Conservation (phyloP, 1,140 invertebrate species). For the Drosophila ironensis region DNA sequence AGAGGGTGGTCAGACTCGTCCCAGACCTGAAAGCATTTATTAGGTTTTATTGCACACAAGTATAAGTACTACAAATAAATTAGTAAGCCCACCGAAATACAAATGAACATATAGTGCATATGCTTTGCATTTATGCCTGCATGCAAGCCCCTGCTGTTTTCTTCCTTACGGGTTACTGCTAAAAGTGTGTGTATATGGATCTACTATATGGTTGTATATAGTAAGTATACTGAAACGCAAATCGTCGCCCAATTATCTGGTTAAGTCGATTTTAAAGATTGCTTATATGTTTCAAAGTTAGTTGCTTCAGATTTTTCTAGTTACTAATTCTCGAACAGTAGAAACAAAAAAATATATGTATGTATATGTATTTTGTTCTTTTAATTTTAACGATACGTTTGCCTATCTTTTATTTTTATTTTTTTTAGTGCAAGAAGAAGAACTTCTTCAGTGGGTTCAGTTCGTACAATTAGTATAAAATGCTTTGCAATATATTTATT, state of each 20-base stretch:
- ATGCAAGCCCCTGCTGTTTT: conserved; percentile 40
- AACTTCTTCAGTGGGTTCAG: conserved; percentile 78
- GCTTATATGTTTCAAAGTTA: conserved; percentile 77
- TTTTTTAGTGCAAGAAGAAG: conserved; percentile 74
- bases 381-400: conserved; percentile 18
- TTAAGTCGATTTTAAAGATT: conserved; percentile 75
- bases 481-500: conserved; percentile 65
- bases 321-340: conserved; percentile 51
- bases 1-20: conserved; percentile 4
- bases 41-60: conserved; percentile 45
- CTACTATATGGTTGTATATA: conserved; percentile 40
- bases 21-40: conserved; percentile 24
- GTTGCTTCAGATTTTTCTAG: conserved; percentile 58
- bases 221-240: conserved; percentile 56
- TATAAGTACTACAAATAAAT: conserved; percentile 64
- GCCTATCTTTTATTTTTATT: conserved; percentile 21
- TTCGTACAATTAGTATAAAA: conserved; percentile 75
- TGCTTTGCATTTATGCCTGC: conserved; percentile 37
- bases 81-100: conserved; percentile 68
- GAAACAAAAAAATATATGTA: conserved; percentile 56
- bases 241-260: conserved; percentile 40
- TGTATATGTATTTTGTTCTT: conserved; percentile 17
- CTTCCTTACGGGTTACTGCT: conserved; percentile 5
- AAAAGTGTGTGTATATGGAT: conserved; percentile 23
- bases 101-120: no score